A percentile compares a stretch with the other conserved stretches of the same genome.
Evolutionary conservation across 2,797 vertebrate genomes (phyloP).

Genomic region (Podargus strigoides): DNA sequence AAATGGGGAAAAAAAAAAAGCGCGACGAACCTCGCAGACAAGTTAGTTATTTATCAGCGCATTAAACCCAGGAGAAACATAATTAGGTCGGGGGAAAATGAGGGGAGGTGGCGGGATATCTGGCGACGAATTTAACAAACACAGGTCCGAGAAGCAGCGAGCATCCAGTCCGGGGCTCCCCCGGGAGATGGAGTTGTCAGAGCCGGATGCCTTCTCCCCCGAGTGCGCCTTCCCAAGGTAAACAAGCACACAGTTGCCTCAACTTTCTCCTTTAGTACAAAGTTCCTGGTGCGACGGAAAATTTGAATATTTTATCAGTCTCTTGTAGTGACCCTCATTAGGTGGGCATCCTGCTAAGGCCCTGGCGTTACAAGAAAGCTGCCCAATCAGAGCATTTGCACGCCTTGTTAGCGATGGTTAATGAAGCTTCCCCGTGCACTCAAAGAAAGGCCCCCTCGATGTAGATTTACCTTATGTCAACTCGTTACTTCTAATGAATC

Average conservation of each 20-base stretch:
- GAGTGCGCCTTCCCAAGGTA: slow-evolving; percentile 52
- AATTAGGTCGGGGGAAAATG: not conserved
- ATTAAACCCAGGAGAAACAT: not conserved
- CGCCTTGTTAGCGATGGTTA: slow-evolving; percentile 98
- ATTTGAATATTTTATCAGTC: slow-evolving; percentile 81
- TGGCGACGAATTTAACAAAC: not conserved
- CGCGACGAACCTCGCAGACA: not conserved
- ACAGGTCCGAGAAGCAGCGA: not conserved
- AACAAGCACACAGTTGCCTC: slow-evolving; percentile 70
- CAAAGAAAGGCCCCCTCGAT: slow-evolving; percentile 90
- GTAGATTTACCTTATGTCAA: slow-evolving; percentile 98
- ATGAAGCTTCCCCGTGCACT: slow-evolving; percentile 91
- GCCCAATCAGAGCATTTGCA: slow-evolving; percentile 97
- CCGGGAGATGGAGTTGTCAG: not conserved
- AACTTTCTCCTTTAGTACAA: slow-evolving; percentile 73
- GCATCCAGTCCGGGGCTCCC: not conserved
- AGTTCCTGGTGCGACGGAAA: slow-evolving; percentile 75
- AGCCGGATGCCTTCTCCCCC: slow-evolving; percentile 4
- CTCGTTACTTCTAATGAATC: slow-evolving; percentile 98
- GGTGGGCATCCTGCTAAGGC: slow-evolving; percentile 95
- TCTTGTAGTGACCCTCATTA: slow-evolving; percentile 90
- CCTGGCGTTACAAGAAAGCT: slow-evolving; percentile 89
- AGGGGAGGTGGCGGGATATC: not conserved
- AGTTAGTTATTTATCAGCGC: slow-evolving; percentile 13
- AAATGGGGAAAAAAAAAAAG: not conserved